Evolutionary conservation across 2,797 vertebrate genomes (phyloP), one percentile per base, ranked within the genome.

Genomic region (Rhabdophis nuchalis): DNA sequence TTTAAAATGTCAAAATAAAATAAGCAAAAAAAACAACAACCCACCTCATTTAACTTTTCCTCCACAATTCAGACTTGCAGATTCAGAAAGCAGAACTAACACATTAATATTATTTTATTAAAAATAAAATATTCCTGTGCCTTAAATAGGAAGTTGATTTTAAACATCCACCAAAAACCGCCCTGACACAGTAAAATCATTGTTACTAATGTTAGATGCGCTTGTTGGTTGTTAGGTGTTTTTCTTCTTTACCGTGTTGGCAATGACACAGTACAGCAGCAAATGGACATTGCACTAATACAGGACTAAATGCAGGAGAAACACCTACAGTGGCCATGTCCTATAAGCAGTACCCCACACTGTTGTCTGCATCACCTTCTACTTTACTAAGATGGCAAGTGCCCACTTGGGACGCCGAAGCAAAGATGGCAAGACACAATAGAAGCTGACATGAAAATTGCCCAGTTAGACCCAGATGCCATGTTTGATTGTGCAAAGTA

Each of bases 1-100:
- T 90, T 93, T 56, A 92, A 93, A 94, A 90, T 92, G 92, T 32
- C 91, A 93, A 93, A 94, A 95, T 93, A 94, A 88, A 95, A 50
- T 91, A 92, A 46, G 13, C 85, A 94, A 57, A 82, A 16, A 94
- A 57, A 82, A 16, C 27, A 90, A 95, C 32, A n/a, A n/a, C 18
- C 18, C 56, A 36, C 93, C 91, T 57, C 93, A 72, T 89, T 93
- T 61, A 96, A 93, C 52, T 97, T 97, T 94, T 95, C 95, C 95
- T 96, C 96, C 88, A 61, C 93, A 96, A 95, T 94, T 96, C 41
- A 89, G 4, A 96, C 96, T 95, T 96, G 64, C 16, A 91, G 91
- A 91, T 95, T 91, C 32, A 56, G 89, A 41, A 91, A 82, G 54
- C 25, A 72, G 53, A 96, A 27, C 92, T 85, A 93, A 95, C 32